Base-by-base conservation (phyloP, 2,113 vertebrate genomes). In the Romanogobio albipinnatus region DNA sequence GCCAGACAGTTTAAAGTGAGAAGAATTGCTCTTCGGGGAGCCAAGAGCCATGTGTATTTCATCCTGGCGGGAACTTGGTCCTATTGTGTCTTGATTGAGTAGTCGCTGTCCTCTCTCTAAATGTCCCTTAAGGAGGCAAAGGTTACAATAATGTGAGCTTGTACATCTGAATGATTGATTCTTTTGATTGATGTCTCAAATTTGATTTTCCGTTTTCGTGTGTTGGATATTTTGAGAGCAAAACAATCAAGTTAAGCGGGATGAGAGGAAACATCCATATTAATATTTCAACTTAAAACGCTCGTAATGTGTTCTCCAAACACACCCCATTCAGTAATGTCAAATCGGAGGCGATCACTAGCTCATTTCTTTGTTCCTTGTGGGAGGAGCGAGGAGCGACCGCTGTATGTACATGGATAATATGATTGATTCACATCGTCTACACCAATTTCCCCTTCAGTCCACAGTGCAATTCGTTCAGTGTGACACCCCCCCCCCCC, bases 381-480 rank as follows among this genome's bases (percentile, higher is more conserved):
- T 85, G 71, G 89, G 84, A 81, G 80, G 70, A 83, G 89, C 80
- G 61, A 81, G 89, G 76, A 83, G 85, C 76, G 51, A 85, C 81
- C 66, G 73, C 71, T 78, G 81, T 58, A 82, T 85, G 81, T 85
- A 87, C 74, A 84, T 59, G 76, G 85, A 77, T 88, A 88, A 88
- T 88, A 90, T 90, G 89, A 90, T 90, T 87, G 87, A 90, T 90
- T 85, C 61, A n/a, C 76, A 87, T 86, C 85, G 84, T 86, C 87
- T 51, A 36, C 74, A 78, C 86, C 83, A 84, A 84, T 88, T 86
- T 84, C 84, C 85, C 85, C 85, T 87, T 76, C 71, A 73, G 80
- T 85, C 85, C 80, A 39, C 43, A 47, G 68, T 29, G 53, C 83
- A 87, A 85, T 87, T 86, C 47, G 81, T 86, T 83, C 87, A 62